Evolutionary conservation across 2,888 invertebrate species (phyloP).

Genomic region (Synanthedon vespiformis): DNA sequence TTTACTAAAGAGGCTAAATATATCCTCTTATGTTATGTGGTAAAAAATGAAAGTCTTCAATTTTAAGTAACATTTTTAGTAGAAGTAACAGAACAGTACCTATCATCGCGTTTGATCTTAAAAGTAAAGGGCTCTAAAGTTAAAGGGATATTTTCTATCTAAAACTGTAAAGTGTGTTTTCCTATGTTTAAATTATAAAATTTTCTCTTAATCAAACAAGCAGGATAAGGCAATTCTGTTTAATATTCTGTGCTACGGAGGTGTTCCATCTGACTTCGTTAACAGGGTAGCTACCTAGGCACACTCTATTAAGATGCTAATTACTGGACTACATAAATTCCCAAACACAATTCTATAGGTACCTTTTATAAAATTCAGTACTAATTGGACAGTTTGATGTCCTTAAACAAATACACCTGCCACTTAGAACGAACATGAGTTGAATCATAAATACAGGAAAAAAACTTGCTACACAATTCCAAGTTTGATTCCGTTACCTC

Average conservation of each 20-base stretch:
- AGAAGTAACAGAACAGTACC: no score
- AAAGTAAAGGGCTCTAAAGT: no score
- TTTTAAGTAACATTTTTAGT: no score
- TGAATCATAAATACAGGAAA: not conserved
- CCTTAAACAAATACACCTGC: conserved; percentile 48
- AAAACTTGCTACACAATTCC: conserved; percentile 1
- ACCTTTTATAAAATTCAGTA: conserved; percentile 2
- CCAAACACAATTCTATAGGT: not conserved
- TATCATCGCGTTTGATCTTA: no score
- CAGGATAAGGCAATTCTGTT: not conserved
- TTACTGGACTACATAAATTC: not conserved
- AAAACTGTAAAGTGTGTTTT: no score
- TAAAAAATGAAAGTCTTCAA: no score
- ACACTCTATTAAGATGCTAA: not conserved
- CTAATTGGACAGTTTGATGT: conserved; percentile 41
- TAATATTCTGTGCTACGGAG: not conserved
- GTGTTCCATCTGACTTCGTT: not conserved
- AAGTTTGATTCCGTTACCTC: conserved; percentile 4
- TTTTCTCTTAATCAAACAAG: no score
- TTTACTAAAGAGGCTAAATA: no score
- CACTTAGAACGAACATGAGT: conserved; percentile 27
- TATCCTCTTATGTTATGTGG: no score
- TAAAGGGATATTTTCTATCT: no score
- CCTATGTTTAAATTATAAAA: no score
- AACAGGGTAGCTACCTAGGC: not conserved